Base-by-base conservation (phyloP, 2,888 invertebrate genomes). In the Spilarctia lutea region DNA sequence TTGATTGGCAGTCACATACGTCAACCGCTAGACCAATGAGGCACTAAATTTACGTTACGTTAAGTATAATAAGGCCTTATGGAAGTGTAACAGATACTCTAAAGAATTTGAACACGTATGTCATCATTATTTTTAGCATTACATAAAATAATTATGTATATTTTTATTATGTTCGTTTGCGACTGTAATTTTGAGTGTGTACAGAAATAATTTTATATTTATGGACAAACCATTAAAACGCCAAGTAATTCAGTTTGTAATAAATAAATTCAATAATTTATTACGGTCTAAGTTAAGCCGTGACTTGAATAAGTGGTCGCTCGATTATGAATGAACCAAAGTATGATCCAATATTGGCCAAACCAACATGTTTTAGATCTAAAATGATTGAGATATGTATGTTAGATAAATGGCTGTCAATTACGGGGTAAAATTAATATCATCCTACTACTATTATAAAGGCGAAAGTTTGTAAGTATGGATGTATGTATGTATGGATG, bases 161-260 rank as follows among this genome's bases (percentile, higher is more conserved):
- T 11, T 33, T 33, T 33, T 33, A 56, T 56, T 56, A 4, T 60
- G 33, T 60, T 16, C 27, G 60, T 11, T 3, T 60, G 16, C 27
- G 0, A 6, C 20, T 42, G 30, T 42, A 18, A 45, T 67, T 45
- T 20, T 33, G 20, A 45, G 30, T 45, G 30, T 30, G 10, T 20
- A 45, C 7, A 20, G 4, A 63, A 63, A 63, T 63, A 27, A 30
- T 63, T 27, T 63, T 27, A 16, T 63, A 45, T 18, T 27, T 42
- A 67, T 42, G 27, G 27, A 67, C 42, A 67, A 67, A 66, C 66
- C n/a, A 27, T 67, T 42, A 42, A 67, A 39, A 39, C 66, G 18
- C 11, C 65, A 35, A 39, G 35, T 42, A 18, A 67, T 66, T 66
- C 39, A 42, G 66, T n/a, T 67, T 67, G 67, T 27, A 18, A 67